Percentiles rank a stretch among this genome's conserved stretches.
phyloP scores from a whole-genome alignment of 92 coral and sea anemone species.

The Paramuricea clavata region DNA sequence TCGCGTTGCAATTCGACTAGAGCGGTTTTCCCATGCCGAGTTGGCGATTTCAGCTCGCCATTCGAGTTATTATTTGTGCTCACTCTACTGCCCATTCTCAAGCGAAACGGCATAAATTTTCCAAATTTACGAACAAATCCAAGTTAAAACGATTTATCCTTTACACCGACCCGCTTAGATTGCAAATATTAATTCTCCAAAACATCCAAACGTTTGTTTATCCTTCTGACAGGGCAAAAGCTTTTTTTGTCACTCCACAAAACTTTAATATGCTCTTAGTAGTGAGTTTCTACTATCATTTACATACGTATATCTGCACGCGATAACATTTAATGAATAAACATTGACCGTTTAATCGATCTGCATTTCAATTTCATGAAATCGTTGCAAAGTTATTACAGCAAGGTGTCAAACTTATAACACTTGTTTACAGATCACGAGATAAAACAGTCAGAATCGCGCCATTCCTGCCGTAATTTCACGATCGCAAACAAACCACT shows the following conservation, averaged over 20 bases:
- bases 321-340: background rate
- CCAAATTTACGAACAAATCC: background rate
- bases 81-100: constrained; percentile 85
- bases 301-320: background rate
- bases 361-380: background rate
- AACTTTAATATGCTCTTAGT: constrained; percentile 2
- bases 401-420: background rate
- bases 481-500: background rate
- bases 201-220: background rate
- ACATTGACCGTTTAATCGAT: background rate
- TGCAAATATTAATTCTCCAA: background rate
- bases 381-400: background rate
- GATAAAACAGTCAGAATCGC: background rate
- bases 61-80: constrained; percentile 63
- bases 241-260: background rate
- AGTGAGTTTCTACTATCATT: background rate
- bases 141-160: background rate
- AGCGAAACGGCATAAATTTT: background rate
- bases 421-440: background rate
- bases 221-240: background rate
- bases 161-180: background rate
- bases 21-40: constrained; percentile 38
- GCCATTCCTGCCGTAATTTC: background rate
- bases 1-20: constrained; percentile 76
- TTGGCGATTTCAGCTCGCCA: constrained; percentile 45